Base-by-base conservation (phyloP, 2,113 vertebrate species). In the Nothobranchius kuhntae region DNA sequence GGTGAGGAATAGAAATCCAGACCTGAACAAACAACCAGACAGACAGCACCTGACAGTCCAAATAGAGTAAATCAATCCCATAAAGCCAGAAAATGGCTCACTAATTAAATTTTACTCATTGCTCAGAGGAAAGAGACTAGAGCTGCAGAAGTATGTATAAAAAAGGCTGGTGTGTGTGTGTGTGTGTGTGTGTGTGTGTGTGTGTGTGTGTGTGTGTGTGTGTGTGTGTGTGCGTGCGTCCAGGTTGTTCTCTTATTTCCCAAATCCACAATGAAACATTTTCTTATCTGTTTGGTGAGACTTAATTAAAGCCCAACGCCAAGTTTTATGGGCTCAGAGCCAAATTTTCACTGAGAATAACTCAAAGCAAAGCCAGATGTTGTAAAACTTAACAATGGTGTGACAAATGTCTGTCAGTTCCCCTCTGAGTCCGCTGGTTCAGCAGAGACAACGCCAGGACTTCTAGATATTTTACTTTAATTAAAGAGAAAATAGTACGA, bases 101-200 rank as follows among this genome's bases (percentile, higher is more conserved):
- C 57, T 73, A 61, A 85, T 80, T 42, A 78, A 67, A 81, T 82
- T 45, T 71, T 68, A 74, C 71, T 82, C 46, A 17, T 74, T 13
- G 24, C 61, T 85, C 52, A 60, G 67, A 69, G 51, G 70, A 71
- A n/a, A 48, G 30, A 46, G 57, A 68, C 48, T 45, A 44, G 14
- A 9, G 15, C n/a, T 58, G 73, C 71, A 15, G 54, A 7, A 9
- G 12, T 47, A 35, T 3, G 7, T 40, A 5, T 4, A 30, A 62
- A 56, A 65, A 40, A 9, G 53, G 69, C 8, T 68, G 59, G 11
- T 61, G 61, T 48, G 48, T 1, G 10, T 13, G 6, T 45, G 44
- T 45, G n/a, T 40, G 11, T 64, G 61, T 48, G 48, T 9, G 36
- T 44, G 48, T 71, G 42, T 1, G 10, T 15, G 6, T 45, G 44